Conservation (phyloP, 2,113 vertebrate species). For the Ageneiosus marmoratus region DNA sequence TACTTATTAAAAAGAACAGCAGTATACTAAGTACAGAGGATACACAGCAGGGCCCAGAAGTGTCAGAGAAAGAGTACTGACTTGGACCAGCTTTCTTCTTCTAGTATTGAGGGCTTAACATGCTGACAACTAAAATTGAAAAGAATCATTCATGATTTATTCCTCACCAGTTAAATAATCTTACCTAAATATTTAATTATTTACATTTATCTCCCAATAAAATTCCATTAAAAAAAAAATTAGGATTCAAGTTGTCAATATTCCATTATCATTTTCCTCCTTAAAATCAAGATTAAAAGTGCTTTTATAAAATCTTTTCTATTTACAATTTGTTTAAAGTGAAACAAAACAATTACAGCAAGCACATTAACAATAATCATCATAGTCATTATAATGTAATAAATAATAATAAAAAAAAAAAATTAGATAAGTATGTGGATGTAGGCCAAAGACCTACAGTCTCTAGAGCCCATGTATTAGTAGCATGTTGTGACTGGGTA, state of each 20-base stretch:
- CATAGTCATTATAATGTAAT: slow-evolving; percentile 74
- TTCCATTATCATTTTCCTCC: slow-evolving; percentile 75
- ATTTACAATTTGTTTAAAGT: slow-evolving; percentile 94
- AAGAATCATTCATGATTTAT: slow-evolving; percentile 72
- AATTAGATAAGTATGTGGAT: slow-evolving; percentile 66
- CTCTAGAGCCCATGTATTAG: slow-evolving; percentile 62
- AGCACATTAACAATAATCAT: slow-evolving; percentile 73
- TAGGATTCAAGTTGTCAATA: slow-evolving; percentile 86
- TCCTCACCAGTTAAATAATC: slow-evolving; percentile 80
- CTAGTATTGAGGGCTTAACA: slow-evolving; percentile 64
- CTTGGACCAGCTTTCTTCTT: slow-evolving; percentile 27
- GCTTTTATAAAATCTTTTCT: slow-evolving; percentile 96
- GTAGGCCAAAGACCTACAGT: slow-evolving; percentile 67
- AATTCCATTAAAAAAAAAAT: slow-evolving; percentile 76
- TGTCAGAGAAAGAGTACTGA: slow-evolving; percentile 53
- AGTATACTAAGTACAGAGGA: slow-evolving; percentile 69
- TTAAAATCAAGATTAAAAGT: slow-evolving; percentile 99
- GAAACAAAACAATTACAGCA: slow-evolving; percentile 70
- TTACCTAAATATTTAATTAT: slow-evolving; percentile 84
- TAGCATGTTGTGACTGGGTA: slow-evolving; percentile 71
- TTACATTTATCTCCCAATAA: slow-evolving; percentile 87
- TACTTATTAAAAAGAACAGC: slow-evolving; percentile 72
- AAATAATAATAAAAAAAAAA: slow-evolving; percentile 69
- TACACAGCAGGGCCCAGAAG: slow-evolving; percentile 48
- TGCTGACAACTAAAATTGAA: slow-evolving; percentile 62